Conservation (phyloP, 2,113 vertebrate genomes). For the Rhineura floridana region DNA sequence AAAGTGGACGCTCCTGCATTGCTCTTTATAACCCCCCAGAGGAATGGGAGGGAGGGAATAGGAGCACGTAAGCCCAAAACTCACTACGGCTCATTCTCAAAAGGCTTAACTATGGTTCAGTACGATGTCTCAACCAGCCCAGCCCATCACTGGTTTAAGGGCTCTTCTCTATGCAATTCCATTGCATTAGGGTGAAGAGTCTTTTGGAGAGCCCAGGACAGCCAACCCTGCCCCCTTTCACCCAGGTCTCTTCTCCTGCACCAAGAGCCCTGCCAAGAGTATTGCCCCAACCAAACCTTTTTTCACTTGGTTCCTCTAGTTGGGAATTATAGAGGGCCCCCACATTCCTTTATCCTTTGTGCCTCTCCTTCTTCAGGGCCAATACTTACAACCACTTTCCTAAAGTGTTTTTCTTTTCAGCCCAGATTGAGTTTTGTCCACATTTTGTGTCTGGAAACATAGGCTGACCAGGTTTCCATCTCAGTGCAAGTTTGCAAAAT, state of each 20-base stretch:
- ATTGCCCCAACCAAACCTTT: not conserved
- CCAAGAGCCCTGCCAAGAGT: not conserved
- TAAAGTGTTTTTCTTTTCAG: not conserved
- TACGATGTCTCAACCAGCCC: too few relatives aligned
- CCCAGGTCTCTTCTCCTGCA: not conserved
- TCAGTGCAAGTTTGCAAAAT: not conserved
- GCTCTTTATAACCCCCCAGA: rapidly evolving
- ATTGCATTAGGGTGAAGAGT: too few relatives aligned
- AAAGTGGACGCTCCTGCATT: not conserved
- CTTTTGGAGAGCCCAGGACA: not conserved
- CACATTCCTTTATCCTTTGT: too few relatives aligned
- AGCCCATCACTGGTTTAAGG: not conserved
- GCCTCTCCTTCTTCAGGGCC: not conserved
- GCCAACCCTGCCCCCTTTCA: not conserved
- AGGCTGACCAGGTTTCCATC: not conserved
- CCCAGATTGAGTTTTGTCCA: not conserved
- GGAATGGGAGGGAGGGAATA: not conserved
- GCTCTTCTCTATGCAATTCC: too few relatives aligned
- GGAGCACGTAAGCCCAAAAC: not conserved
- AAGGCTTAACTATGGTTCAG: too few relatives aligned
- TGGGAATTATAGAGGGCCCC: too few relatives aligned
- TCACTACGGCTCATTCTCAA: too few relatives aligned
- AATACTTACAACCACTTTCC: not conserved
- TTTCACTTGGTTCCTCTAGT: too few relatives aligned
- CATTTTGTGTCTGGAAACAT: too few relatives aligned